A percentile compares a stretch with the other conserved stretches of the same genome.
Conservation (phyloP, 1,140 invertebrate genomes). For the Aphis craccivora region DNA sequence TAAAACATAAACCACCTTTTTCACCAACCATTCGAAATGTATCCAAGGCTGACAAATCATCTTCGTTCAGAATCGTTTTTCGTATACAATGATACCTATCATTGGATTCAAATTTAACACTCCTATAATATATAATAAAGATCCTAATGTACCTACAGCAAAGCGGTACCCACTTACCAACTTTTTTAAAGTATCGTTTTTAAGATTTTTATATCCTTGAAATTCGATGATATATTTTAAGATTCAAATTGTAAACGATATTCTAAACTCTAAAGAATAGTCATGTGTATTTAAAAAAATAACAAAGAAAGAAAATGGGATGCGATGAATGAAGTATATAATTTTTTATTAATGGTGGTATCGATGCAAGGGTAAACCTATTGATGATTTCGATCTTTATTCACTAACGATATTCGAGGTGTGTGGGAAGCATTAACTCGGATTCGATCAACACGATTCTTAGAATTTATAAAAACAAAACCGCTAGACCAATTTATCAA, state of each 20-base stretch:
- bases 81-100: too few species aligned
- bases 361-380: background rate
- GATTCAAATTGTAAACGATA: background rate
- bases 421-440: constrained; percentile 24
- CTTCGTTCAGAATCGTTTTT: too few species aligned
- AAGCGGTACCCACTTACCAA: too few species aligned
- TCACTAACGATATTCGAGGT: background rate
- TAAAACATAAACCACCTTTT: too few species aligned
- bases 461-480: background rate
- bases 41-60: too few species aligned
- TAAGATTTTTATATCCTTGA: background rate
- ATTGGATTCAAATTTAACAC: too few species aligned
- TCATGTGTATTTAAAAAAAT: background rate
- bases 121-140: too few species aligned
- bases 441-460: constrained; percentile 8
- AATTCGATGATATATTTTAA: background rate
- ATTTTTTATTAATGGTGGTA: background rate
- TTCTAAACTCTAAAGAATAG: background rate
- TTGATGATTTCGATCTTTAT: constrained; percentile 20
- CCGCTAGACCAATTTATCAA: background rate
- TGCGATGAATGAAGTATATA: background rate
- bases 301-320: background rate
- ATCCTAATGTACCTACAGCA: too few species aligned
- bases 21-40: too few species aligned
- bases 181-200: background rate